Evolutionary conservation across 1,140 invertebrate genomes (phyloP).

Genomic region (Hycleus cichorii): DNA sequence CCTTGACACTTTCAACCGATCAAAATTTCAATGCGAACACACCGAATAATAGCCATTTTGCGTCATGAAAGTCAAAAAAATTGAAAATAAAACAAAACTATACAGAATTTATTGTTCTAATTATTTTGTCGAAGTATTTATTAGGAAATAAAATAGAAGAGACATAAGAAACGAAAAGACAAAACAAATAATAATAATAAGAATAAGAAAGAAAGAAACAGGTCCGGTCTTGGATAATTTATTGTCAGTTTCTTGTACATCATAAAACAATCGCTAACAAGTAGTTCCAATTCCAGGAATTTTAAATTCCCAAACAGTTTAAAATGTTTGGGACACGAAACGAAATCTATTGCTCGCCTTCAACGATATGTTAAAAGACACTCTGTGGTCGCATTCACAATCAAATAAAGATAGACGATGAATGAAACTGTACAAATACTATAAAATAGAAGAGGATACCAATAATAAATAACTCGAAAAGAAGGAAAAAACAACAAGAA

Average conservation of each 20-base stretch:
- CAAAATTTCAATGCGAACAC: too few species aligned
- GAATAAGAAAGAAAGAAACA: background rate
- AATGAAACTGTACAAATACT: too few species aligned
- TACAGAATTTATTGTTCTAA: too few species aligned
- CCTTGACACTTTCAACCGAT: too few species aligned
- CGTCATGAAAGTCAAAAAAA: too few species aligned
- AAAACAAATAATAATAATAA: background rate
- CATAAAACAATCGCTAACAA: conserved; percentile 39
- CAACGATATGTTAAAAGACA: conserved; percentile 31
- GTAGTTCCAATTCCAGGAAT: conserved; percentile 39
- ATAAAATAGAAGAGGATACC: too few species aligned
- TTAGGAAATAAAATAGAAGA: background rate
- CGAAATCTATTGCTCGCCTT: conserved; percentile 36
- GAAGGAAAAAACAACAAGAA: too few species aligned
- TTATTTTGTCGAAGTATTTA: background rate
- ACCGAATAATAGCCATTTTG: too few species aligned
- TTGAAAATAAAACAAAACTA: too few species aligned
- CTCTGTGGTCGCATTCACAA: background rate
- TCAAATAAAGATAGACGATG: too few species aligned
- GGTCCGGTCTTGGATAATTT: conserved; percentile 16
- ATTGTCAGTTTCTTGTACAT: conserved; percentile 21
- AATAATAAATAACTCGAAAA: too few species aligned
- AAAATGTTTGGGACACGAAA: conserved; percentile 39
- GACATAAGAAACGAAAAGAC: background rate
- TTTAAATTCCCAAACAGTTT: conserved; percentile 39